Base-by-base conservation (phyloP, 92 coral and sea anemone genomes). In the Hydrozoanthus gracilis region DNA sequence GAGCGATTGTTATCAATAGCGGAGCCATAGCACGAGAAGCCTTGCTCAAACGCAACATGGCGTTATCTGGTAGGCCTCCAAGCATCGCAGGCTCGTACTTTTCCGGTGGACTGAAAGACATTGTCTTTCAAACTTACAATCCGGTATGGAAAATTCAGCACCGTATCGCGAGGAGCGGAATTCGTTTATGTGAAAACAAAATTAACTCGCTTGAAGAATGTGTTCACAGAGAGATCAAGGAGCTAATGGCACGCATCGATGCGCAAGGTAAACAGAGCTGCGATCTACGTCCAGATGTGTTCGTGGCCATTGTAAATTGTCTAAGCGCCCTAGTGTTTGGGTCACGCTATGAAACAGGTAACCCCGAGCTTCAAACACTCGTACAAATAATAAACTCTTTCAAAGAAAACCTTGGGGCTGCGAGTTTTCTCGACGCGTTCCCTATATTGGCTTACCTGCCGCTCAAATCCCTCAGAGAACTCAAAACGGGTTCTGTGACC, bases 21-120 rank as follows among this genome's bases (percentile, higher is more conserved):
- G 90, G 90, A 55, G 89, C 88, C 2, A 64, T 87, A 16, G 98
- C 98, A 2, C 91, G 93, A 52, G 98, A 95, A 78, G 98, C 98
- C 3, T 78, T 95, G 51, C 47, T 94, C 20, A 76, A 83, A 62
- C 90, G 88, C n/a, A 92, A 89, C 44, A 84, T 84, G 12, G 94
- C 87, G 54, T 95, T 94, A 76, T 89, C 98, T 8, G 98, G 95
- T 0, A 79, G 98, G 74, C 95, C 98, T 5, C 67, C 75, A 15
- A 93, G 93, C 65, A 77, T 87, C 35, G 93, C 88, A 61, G 98
- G 98, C 3, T 73, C 86, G 68, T 44, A 84, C 62, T 93, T 93
- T 73, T 92, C 94, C 7, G 77, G 93, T 44, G 70, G 89, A 9
- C 65, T 85, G n/a, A 91, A 90, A 51, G 93, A 91, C 45, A 79